Conservation (phyloP, 2,888 invertebrate genomes). For the Calameuta pallipes region DNA sequence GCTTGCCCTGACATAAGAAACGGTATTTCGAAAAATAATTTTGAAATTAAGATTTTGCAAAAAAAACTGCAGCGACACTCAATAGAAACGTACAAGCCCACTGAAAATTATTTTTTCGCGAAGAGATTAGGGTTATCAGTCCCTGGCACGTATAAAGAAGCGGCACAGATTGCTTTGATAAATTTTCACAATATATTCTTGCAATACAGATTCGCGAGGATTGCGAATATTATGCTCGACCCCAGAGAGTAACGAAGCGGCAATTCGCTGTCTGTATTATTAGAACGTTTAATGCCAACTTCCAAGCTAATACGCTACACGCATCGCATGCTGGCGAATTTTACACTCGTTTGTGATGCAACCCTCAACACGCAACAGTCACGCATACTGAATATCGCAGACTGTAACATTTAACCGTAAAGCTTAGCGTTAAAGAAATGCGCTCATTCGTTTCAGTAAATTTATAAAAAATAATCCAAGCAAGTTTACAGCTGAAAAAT, state of each 20-base stretch:
- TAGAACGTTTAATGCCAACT: slow-evolving; percentile 17
- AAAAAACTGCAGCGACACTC: background rate
- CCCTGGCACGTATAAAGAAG: background rate
- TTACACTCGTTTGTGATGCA: slow-evolving; percentile 5
- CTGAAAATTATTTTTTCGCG: no score
- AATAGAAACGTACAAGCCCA: no score
- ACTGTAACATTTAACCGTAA: background rate
- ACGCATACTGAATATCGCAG: background rate
- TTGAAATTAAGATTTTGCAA: background rate
- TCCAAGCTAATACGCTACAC: slow-evolving; percentile 10
- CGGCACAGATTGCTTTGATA: background rate
- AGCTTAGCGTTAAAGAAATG: background rate
- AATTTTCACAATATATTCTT: background rate
- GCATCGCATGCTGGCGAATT: background rate
- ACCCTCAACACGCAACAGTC: slow-evolving; percentile 12
- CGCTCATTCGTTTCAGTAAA: background rate
- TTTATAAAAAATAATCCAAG: background rate
- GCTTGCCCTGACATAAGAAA: no score
- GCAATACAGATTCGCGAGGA: background rate
- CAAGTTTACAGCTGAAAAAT: background rate
- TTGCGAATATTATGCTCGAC: background rate
- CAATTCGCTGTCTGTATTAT: background rate
- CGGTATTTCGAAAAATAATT: background rate
- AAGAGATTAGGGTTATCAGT: no score
- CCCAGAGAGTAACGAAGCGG: background rate